phyloP scores from a whole-genome alignment of 2,113 vertebrate species.

The Rhinichthys klamathensis region DNA sequence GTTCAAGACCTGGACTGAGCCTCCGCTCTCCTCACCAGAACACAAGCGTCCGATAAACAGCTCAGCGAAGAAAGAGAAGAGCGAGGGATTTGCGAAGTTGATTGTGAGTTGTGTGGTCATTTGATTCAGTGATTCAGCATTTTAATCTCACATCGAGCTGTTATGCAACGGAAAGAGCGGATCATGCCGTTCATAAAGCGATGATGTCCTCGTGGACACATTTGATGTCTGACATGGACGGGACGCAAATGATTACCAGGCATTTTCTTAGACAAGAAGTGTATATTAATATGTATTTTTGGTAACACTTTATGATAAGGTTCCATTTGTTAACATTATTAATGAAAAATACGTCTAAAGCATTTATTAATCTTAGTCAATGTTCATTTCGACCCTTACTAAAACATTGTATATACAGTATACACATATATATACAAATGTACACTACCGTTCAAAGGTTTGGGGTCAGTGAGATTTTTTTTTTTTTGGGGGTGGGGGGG shows the following conservation, averaged over 20 bases:
- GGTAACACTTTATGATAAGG: no score
- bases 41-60: conserved; percentile 37
- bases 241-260: background rate
- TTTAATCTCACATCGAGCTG: conserved; percentile 38
- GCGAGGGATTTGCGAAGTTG: conserved; percentile 47
- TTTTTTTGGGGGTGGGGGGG: no score
- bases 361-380: no score
- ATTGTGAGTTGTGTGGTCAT: conserved; percentile 17
- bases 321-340: no score
- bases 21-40: conserved; percentile 16
- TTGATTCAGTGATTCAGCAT: conserved; percentile 1
- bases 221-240: conserved; percentile 24
- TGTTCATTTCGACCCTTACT: no score
- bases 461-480: no score
- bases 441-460: no score
- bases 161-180: conserved; percentile 33
- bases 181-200: conserved; percentile 20
- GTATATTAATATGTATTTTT: no score
- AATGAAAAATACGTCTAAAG: no score
- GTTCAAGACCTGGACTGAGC: background rate
- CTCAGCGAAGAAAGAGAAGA: conserved; percentile 12
- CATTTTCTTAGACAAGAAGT: background rate
- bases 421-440: no score
- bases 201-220: background rate
- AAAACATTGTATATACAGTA: no score